Evolutionary conservation across 1,140 invertebrate genomes (phyloP).

Genomic region (Scaptomyza pallida): DNA sequence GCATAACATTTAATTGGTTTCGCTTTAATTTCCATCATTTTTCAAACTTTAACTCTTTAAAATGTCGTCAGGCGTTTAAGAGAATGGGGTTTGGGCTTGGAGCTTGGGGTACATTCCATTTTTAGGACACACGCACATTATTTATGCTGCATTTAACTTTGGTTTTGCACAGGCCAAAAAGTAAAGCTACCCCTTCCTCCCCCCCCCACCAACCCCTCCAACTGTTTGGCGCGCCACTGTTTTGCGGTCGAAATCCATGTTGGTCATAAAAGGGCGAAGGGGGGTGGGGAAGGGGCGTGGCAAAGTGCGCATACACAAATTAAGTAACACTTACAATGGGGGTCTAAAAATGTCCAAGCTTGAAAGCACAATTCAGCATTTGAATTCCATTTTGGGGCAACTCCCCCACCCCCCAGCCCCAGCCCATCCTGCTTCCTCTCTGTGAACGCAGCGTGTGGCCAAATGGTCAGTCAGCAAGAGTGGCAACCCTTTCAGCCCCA

Average conservation of each 20-base stretch:
- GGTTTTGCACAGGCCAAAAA: slow-evolving; percentile 53
- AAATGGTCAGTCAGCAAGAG: slow-evolving; percentile 25
- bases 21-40: not conserved
- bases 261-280: slow-evolving; percentile 9
- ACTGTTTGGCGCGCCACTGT: slow-evolving; percentile 54
- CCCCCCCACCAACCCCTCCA: not conserved
- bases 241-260: slow-evolving; percentile 63
- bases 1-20: too few species aligned
- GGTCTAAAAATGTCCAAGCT: slow-evolving; percentile 13
- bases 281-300: slow-evolving; percentile 7
- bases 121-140: slow-evolving; percentile 65
- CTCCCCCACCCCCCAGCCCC: too few species aligned
- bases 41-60: not conserved
- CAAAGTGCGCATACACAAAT: slow-evolving; percentile 59
- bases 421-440: too few species aligned
- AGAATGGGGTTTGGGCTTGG: not conserved
- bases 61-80: not conserved
- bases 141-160: slow-evolving; percentile 82
- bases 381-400: slow-evolving; percentile 67
- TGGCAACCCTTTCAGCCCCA: not conserved
- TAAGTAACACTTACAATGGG: slow-evolving; percentile 80
- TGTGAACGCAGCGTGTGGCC: slow-evolving; percentile 62
- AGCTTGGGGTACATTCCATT: not conserved
- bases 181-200: slow-evolving; percentile 15
- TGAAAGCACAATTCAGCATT: slow-evolving; percentile 55